Conservation (phyloP, 2,888 invertebrate genomes). For the Sthenelais limicola region DNA sequence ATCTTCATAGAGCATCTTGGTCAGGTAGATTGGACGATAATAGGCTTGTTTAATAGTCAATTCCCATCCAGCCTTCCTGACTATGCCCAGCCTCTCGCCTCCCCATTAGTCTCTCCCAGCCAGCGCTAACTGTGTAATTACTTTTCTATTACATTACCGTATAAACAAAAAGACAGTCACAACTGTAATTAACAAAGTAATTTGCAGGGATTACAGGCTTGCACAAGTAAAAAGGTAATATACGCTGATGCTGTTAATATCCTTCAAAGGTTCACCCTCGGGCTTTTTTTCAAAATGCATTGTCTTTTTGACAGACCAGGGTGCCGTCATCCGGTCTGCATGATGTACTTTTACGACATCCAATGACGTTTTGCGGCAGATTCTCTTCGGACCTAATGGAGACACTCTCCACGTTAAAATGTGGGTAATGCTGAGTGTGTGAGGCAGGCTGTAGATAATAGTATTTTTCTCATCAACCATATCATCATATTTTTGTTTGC, state of each 20-base stretch:
- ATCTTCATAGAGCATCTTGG: constrained; percentile 25
- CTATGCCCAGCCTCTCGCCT: constrained; percentile 12
- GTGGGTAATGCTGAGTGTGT: no score
- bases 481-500: no score
- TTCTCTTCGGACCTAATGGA: no score
- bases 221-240: constrained; percentile 36
- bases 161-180: constrained; percentile 39
- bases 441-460: no score
- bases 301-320: constrained; percentile 15
- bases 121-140: constrained; percentile 34
- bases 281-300: constrained; percentile 15
- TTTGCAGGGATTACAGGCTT: constrained; percentile 29
- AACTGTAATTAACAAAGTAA: constrained; percentile 39
- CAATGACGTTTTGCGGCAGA: no score
- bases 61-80: background rate
- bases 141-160: constrained; percentile 31
- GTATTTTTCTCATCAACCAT: no score
- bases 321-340: constrained; percentile 23
- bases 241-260: constrained; percentile 28
- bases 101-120: constrained; percentile 5
- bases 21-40: constrained; percentile 34
- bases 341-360: constrained; percentile 21
- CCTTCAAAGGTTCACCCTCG: constrained; percentile 22
- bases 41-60: constrained; percentile 39
- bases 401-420: no score